Evolutionary conservation across 2,888 invertebrate species (phyloP).

Genomic region (Platycheirus albimanus): DNA sequence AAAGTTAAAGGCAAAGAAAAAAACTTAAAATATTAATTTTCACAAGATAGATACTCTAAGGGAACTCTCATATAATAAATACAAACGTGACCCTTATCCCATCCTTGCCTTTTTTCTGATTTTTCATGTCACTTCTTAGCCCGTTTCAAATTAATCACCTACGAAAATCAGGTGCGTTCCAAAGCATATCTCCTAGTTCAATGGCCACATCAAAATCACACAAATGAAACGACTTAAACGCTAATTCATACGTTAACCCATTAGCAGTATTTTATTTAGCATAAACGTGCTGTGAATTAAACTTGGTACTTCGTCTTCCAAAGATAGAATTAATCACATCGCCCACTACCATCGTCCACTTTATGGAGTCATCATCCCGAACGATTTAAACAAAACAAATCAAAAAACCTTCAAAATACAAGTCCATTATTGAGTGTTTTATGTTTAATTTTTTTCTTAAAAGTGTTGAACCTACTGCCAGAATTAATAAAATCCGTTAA

Average conservation of each 20-base stretch:
- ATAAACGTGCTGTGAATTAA: constrained; percentile 71
- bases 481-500: constrained; percentile 50
- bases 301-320: constrained; percentile 23
- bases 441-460: constrained; percentile 1
- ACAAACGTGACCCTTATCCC: too few relatives aligned
- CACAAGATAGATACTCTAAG: too few relatives aligned
- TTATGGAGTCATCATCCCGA: too few relatives aligned
- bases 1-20: too few relatives aligned
- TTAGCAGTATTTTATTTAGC: constrained; percentile 70
- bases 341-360: too few relatives aligned
- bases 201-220: constrained; percentile 53
- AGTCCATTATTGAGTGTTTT: constrained; percentile 28
- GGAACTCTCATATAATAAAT: too few relatives aligned
- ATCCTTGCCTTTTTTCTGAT: too few relatives aligned
- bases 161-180: constrained; percentile 51
- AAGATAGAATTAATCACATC: constrained; percentile 1
- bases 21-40: too few relatives aligned
- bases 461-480: constrained; percentile 2
- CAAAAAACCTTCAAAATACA: constrained; percentile 22
- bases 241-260: constrained; percentile 71
- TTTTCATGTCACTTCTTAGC: too few relatives aligned
- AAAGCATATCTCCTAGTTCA: constrained; percentile 53
- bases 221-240: constrained; percentile 42
- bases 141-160: too few relatives aligned
- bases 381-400: not conserved